Evolutionary conservation across 2,797 vertebrate species (phyloP).

Genomic region (Phaenicophaeus curvirostris): DNA sequence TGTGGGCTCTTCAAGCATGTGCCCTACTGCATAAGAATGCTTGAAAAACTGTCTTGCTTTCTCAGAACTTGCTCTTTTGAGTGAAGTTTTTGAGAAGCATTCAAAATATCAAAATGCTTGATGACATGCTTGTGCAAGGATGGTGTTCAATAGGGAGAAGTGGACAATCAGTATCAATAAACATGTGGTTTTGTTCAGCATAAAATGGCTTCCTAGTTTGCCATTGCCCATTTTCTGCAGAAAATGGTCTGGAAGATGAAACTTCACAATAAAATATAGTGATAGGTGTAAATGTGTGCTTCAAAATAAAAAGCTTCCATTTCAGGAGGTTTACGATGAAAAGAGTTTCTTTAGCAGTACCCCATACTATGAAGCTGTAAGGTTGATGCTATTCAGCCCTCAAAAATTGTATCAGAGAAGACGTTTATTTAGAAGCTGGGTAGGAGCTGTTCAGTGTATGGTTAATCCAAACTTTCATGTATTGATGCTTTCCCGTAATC

Average conservation of each 20-base stretch:
- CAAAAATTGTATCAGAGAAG: background rate
- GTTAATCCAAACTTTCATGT: background rate
- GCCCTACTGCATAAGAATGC: background rate
- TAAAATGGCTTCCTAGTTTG: background rate
- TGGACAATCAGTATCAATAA: background rate
- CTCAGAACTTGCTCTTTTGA: background rate
- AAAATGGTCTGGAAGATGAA: background rate
- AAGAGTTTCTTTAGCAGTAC: background rate
- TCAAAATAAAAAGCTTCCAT: background rate
- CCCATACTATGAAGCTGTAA: background rate
- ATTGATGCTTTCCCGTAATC: background rate
- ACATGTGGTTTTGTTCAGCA: background rate
- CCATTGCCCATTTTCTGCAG: background rate
- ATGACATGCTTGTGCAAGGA: fast-evolving
- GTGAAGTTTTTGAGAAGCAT: background rate
- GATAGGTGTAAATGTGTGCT: background rate
- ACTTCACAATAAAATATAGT: background rate
- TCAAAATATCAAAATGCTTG: background rate
- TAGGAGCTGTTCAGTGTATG: background rate
- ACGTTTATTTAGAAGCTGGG: background rate
- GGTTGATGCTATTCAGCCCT: background rate
- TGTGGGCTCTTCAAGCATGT: background rate
- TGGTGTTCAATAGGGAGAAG: background rate
- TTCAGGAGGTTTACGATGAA: background rate
- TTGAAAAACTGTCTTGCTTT: background rate